Evolutionary conservation across 2,888 invertebrate species (phyloP).

Genomic region (Tenthredo amoena): DNA sequence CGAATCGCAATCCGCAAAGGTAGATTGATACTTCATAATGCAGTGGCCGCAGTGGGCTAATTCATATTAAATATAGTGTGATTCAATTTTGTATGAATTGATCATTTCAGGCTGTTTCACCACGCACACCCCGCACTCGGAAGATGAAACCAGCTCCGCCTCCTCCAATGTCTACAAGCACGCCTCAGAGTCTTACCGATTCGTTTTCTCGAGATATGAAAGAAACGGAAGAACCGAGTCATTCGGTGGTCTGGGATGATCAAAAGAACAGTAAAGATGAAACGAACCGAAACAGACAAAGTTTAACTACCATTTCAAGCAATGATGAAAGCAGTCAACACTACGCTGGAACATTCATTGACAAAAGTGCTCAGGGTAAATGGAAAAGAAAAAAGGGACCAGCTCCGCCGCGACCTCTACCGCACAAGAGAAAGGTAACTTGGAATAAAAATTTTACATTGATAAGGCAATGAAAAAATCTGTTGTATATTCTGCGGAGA

Average conservation of each 20-base stretch:
- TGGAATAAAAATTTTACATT: not conserved
- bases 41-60: not conserved
- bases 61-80: not conserved
- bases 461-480: not conserved
- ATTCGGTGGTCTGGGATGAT: constrained; percentile 76
- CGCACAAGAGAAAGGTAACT: constrained; percentile 83
- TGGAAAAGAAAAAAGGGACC: constrained; percentile 90
- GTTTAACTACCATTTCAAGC: constrained; percentile 62
- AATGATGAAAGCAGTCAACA: constrained; percentile 55
- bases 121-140: constrained; percentile 80
- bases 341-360: constrained; percentile 70
- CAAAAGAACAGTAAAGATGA: constrained; percentile 82
- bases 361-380: constrained; percentile 84
- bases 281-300: constrained; percentile 80
- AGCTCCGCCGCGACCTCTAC: constrained; percentile 88
- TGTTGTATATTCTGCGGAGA: not conserved
- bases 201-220: constrained; percentile 54
- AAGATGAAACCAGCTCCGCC: constrained; percentile 85
- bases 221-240: constrained; percentile 56
- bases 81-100: not conserved
- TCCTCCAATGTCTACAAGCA: constrained; percentile 74
- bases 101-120: constrained; percentile 65
- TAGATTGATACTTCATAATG: constrained; percentile 41
- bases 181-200: constrained; percentile 59
- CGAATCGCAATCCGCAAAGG: not conserved